Conservation (phyloP, 2,888 invertebrate genomes). For the Drymonia ruficornis region DNA sequence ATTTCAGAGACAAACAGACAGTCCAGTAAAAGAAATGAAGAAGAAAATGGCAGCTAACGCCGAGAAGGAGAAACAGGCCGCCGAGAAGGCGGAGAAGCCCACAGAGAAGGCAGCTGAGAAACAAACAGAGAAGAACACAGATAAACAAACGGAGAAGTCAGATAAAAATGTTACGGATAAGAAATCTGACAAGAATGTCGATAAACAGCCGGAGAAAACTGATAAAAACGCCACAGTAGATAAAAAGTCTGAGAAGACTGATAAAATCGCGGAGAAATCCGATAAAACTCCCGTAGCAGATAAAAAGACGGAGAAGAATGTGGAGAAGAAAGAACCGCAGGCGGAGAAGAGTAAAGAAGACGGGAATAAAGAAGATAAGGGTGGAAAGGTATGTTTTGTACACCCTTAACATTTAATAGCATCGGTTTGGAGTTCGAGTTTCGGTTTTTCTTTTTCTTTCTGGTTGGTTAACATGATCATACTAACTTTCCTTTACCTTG, state of each 20-base stretch:
- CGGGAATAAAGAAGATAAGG: slow-evolving; percentile 54
- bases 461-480: not conserved
- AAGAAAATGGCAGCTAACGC: slow-evolving; percentile 76
- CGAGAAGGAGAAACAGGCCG: slow-evolving; percentile 69
- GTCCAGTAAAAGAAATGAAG: slow-evolving; percentile 77
- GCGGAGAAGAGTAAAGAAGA: slow-evolving; percentile 46
- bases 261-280: slow-evolving; percentile 22
- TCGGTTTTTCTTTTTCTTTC: slow-evolving; percentile 4
- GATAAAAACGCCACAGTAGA: slow-evolving; percentile 22
- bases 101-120: slow-evolving; percentile 49
- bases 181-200: slow-evolving; percentile 40
- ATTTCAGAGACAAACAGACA: slow-evolving; percentile 62
- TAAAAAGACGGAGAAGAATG: slow-evolving; percentile 37
- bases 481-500: not conserved
- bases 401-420: not conserved
- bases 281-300: slow-evolving; percentile 38
- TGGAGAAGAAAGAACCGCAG: slow-evolving; percentile 31
- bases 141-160: slow-evolving; percentile 40
- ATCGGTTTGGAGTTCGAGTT: not conserved
- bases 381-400: slow-evolving; percentile 55
- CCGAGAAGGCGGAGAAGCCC: slow-evolving; percentile 58
- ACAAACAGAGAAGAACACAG: slow-evolving; percentile 34
- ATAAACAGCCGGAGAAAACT: slow-evolving; percentile 36
- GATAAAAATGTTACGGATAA: slow-evolving; percentile 32
- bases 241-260: slow-evolving; percentile 32